A percentile compares a stretch with the other conserved stretches of the same genome.
Conservation (phyloP, 2,113 vertebrate species). For the Dromaius novaehollandiae region DNA sequence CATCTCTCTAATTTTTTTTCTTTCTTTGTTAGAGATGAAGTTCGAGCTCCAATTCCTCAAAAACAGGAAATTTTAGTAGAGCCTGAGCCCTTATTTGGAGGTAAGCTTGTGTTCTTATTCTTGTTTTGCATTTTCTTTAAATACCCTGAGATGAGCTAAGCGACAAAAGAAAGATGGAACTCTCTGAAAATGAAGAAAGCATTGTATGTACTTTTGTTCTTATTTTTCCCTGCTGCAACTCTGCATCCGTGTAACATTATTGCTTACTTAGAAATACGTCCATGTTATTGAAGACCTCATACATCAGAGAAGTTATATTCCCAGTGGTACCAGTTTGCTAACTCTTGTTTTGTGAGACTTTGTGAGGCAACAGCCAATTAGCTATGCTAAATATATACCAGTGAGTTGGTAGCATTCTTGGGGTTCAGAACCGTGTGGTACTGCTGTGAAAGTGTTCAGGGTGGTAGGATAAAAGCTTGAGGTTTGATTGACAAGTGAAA, state of each 20-base stretch:
- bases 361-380: background rate
- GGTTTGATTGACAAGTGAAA: background rate
- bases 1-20: background rate
- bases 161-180: background rate
- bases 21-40: conserved; percentile 85
- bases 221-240: background rate
- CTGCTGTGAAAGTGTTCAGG: background rate
- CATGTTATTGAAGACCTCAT: background rate
- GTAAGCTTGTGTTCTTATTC: conserved; percentile 73
- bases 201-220: background rate
- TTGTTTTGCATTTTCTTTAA: background rate
- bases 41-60: conserved; percentile 97
- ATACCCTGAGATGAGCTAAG: background rate
- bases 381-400: background rate
- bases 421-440: background rate
- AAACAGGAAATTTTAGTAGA: conserved; percentile 99
- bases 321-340: background rate
- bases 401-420: background rate
- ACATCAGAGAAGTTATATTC: background rate
- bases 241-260: background rate
- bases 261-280: background rate
- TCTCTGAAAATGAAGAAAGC: background rate
- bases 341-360: background rate
- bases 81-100: conserved; percentile 97
- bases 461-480: background rate